A percentile compares a stretch with the other conserved stretches of the same genome.
phyloP scores from a whole-genome alignment of 2,797 vertebrate species.

The Emys orbicularis region DNA sequence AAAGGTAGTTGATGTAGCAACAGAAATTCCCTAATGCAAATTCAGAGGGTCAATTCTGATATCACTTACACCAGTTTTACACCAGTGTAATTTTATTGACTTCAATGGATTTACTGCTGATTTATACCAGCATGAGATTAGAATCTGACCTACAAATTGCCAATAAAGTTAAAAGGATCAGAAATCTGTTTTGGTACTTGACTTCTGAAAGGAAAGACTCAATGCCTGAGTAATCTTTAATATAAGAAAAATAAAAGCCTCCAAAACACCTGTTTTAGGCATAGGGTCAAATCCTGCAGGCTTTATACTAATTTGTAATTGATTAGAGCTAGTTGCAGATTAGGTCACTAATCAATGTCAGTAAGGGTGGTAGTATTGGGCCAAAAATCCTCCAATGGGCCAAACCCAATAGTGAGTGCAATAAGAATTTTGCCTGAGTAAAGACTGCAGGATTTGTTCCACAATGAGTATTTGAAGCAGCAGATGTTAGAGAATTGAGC shows the following conservation, averaged over 20 bases:
- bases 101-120: background rate
- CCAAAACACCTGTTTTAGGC: background rate
- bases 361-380: background rate
- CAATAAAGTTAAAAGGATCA: background rate
- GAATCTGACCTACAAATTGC: background rate
- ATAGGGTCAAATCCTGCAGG: background rate
- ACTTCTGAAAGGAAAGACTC: background rate
- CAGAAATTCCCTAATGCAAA: background rate
- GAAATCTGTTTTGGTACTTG: background rate
- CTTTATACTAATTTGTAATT: background rate
- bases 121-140: background rate
- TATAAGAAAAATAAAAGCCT: constrained; percentile 6
- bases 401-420: background rate
- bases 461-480: background rate
- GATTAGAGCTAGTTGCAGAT: background rate
- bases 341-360: background rate
- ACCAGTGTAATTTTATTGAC: background rate
- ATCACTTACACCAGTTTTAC: background rate
- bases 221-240: background rate
- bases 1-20: background rate
- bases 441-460: background rate
- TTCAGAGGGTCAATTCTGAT: background rate
- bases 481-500: background rate
- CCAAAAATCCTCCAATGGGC: background rate
- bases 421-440: background rate